phyloP scores from a whole-genome alignment of 2,888 invertebrate species.

The Clanis bilineata region DNA sequence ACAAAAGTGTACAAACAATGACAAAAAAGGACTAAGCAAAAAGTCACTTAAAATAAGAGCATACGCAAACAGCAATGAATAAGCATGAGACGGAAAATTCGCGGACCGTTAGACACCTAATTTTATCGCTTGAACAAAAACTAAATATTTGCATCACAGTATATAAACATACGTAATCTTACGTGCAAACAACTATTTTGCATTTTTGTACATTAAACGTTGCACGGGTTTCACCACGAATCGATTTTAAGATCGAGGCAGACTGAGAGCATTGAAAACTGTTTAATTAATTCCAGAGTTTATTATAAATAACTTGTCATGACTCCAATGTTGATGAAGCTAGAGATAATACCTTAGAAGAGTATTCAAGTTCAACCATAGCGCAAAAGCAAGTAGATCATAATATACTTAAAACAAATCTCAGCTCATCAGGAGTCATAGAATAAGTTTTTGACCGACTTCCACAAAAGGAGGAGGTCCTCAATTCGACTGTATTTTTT shows the following conservation, averaged over 20 bases:
- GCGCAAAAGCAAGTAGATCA: too few relatives aligned
- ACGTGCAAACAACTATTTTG: constrained; percentile 32
- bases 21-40: background rate
- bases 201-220: constrained; percentile 32
- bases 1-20: background rate
- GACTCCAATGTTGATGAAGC: too few relatives aligned
- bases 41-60: background rate
- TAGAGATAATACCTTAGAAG: too few relatives aligned
- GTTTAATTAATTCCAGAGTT: background rate
- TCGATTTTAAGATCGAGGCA: constrained; percentile 5
- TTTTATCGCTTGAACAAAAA: constrained; percentile 16
- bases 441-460: too few relatives aligned
- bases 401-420: too few relatives aligned
- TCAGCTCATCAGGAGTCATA: too few relatives aligned
- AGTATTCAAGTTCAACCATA: too few relatives aligned
- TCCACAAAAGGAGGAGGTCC: too few relatives aligned
- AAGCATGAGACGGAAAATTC: background rate
- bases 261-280: background rate
- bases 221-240: constrained; percentile 29
- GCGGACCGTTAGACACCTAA: background rate
- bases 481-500: too few relatives aligned
- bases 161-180: constrained; percentile 32
- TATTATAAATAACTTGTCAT: too few relatives aligned
- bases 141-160: constrained; percentile 23
- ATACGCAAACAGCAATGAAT: background rate